A percentile compares a stretch with the other conserved stretches of the same genome.
These are phyloP conservation scores for Pyralis farinalis DNA, from an alignment of 2,888 invertebrate genomes.

Conservation along the genomic window DNA sequence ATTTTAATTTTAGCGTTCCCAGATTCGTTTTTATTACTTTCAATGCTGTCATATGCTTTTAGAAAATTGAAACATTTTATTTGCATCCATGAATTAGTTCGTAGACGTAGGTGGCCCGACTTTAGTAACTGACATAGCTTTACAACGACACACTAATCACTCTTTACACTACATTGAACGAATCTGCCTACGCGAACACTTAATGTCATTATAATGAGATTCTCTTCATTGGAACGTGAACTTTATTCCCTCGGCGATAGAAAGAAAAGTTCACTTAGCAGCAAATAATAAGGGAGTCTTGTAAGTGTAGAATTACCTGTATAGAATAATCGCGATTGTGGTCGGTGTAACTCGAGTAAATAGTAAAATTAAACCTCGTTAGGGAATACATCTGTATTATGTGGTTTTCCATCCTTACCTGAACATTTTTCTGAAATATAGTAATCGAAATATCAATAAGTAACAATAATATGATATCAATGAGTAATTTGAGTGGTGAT, in stretches of 20 bases:
- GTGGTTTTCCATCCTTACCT: slow-evolving; percentile 28
- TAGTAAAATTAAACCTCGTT: slow-evolving; percentile 48
- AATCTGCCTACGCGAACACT: slow-evolving; percentile 36
- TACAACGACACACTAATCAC: slow-evolving; percentile 34
- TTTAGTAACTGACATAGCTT: slow-evolving; percentile 29
- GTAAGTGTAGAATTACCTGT: slow-evolving; percentile 39
- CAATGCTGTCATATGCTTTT: background rate
- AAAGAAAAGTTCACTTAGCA: slow-evolving; percentile 19
- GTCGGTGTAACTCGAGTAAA: slow-evolving; percentile 52
- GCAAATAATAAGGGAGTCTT: slow-evolving; percentile 21
- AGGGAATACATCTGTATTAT: slow-evolving; percentile 26
- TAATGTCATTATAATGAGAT: slow-evolving; percentile 22
- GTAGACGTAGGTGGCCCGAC: background rate
- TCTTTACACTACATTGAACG: slow-evolving; percentile 33
- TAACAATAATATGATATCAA: too few species aligned
- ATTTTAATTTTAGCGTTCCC: too few species aligned
- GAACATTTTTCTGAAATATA: too few species aligned
- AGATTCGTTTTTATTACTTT: background rate
- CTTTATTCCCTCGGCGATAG: slow-evolving; percentile 22
- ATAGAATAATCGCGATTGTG: slow-evolving; percentile 43
- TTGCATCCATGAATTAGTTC: background rate
- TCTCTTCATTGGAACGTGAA: slow-evolving; percentile 20
- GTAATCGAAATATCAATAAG: too few species aligned
- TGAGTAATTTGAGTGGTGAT: too few species aligned
- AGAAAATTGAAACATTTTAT: background rate